These are phyloP conservation scores for Drosophila rubida DNA, from an alignment of 2,888 invertebrate genomes.

Conservation along the genomic window DNA sequence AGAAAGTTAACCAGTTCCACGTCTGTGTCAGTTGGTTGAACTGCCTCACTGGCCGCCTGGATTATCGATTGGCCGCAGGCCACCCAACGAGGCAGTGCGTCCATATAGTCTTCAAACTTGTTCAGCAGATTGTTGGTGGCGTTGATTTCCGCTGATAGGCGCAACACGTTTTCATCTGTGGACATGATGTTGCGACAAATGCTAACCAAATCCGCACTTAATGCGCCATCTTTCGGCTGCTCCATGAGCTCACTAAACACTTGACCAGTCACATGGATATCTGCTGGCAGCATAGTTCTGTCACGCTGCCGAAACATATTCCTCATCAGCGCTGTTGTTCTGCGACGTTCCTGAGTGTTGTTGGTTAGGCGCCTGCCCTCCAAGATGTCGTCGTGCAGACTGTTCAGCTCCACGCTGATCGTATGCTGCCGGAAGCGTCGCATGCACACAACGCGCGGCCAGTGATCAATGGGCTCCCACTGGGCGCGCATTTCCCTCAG, in stretches of 20 bases:
- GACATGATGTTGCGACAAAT: constrained; percentile 86
- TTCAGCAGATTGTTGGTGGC: constrained; percentile 88
- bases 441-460: constrained; percentile 63
- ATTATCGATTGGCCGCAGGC: constrained; percentile 44
- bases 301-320: constrained; percentile 57
- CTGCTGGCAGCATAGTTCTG: constrained; percentile 86
- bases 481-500: constrained; percentile 85
- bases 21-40: constrained; percentile 25
- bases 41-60: constrained; percentile 7
- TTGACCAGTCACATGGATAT: constrained; percentile 86
- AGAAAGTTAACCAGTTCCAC: constrained; percentile 60
- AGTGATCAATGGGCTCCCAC: constrained; percentile 85
- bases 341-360: constrained; percentile 43
- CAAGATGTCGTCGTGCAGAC: constrained; percentile 69
- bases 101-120: constrained; percentile 87
- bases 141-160: constrained; percentile 86
- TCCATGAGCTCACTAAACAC: constrained; percentile 70
- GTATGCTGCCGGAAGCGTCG: constrained; percentile 57
- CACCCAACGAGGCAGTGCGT: constrained; percentile 79
- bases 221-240: constrained; percentile 52
- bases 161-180: constrained; percentile 82
- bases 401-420: constrained; percentile 67
- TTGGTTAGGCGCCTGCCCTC: constrained; percentile 53
- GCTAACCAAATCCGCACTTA: constrained; percentile 74
- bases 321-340: constrained; percentile 44